These are phyloP conservation scores for Chlorodrepanis virens DNA, from an alignment of 2,113 vertebrate species.

Conservation along the genomic window DNA sequence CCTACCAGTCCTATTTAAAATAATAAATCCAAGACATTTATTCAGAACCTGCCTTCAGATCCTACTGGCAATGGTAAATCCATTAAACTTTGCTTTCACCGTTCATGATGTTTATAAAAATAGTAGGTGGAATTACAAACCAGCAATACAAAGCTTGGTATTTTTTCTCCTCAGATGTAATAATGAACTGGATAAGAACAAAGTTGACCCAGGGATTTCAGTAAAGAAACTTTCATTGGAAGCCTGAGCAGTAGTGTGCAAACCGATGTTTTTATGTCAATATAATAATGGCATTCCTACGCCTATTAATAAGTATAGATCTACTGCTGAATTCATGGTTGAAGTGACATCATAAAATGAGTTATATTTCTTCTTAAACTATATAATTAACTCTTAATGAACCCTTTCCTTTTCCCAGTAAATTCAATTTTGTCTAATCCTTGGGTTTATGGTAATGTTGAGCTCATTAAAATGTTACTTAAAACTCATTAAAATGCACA, in stretches of 20 bases:
- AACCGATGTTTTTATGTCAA: constrained; percentile 33
- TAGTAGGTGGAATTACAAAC: constrained; percentile 14
- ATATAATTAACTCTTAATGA: constrained; percentile 91
- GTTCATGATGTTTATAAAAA: constrained; percentile 30
- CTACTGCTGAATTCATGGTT: constrained; percentile 44
- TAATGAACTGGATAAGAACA: constrained; percentile 34
- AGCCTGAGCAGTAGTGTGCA: background rate
- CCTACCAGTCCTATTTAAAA: background rate
- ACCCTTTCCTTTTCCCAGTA: constrained; percentile 74
- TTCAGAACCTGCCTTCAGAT: constrained; percentile 25
- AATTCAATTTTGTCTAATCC: constrained; percentile 89
- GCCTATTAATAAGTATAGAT: constrained; percentile 57
- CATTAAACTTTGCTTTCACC: constrained; percentile 57
- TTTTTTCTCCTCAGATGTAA: constrained; percentile 45
- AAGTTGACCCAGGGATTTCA: constrained; percentile 52
- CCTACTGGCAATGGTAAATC: constrained; percentile 13
- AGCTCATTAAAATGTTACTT: constrained; percentile 95
- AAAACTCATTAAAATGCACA: constrained; percentile 94
- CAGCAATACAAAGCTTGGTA: background rate
- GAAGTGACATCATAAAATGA: constrained; percentile 67
- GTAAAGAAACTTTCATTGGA: constrained; percentile 29
- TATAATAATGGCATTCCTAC: constrained; percentile 65
- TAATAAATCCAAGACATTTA: constrained; percentile 24
- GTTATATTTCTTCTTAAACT: constrained; percentile 77
- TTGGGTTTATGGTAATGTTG: constrained; percentile 88